Evolutionary conservation across 2,113 vertebrate genomes (phyloP), one percentile per base, ranked within the genome.

Genomic region (Gracilinanus agilis): DNA sequence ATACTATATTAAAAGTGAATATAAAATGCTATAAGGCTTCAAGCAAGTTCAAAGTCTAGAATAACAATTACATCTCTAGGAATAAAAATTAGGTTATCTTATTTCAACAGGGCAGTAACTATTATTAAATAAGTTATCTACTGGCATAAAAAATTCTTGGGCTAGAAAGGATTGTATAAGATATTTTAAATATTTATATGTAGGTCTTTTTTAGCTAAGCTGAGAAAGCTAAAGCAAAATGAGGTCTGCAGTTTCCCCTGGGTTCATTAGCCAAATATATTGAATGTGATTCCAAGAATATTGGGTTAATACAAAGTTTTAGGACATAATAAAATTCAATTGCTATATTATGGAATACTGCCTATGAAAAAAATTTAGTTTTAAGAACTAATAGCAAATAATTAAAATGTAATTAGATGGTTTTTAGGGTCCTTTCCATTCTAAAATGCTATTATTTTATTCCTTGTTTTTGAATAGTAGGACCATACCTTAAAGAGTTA

Each of bases 181-280:
- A 16, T 92, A 95, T 58, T 96, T 94, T 97, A 90, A 93, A 95
- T 29, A 44, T 67, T 10, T 49, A 34, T 54, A 9, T 44, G 23
- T 88, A 92, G 12, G 75, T 94, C 90, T 93, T 94, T 95, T 44
- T n/a, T 40, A 40, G 49, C 21, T 90, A 94, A 56, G 24, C 55
- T 96, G 44, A 96, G 54, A 96, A 96, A 90, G 67, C 54, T 29
- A 90, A 58, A 92, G 90, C 54, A 96, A 95, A 95, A 93, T 93
- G 92, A 95, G 49, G 95, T 97, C 95, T 93, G 92, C 44, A 92
- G 8, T 83, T 83, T 83, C 67, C 67, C 40, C 67, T 91, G 94
- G 25, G n/a, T 13, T 34, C 5, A 53, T 88, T 27, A 56, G 67
- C 96, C 94, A 91, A 92, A 93, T 91, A 91, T 91, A 94, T 16